Base-by-base conservation (phyloP, 2,888 invertebrate genomes). In the Chrysolina oricalcia region DNA sequence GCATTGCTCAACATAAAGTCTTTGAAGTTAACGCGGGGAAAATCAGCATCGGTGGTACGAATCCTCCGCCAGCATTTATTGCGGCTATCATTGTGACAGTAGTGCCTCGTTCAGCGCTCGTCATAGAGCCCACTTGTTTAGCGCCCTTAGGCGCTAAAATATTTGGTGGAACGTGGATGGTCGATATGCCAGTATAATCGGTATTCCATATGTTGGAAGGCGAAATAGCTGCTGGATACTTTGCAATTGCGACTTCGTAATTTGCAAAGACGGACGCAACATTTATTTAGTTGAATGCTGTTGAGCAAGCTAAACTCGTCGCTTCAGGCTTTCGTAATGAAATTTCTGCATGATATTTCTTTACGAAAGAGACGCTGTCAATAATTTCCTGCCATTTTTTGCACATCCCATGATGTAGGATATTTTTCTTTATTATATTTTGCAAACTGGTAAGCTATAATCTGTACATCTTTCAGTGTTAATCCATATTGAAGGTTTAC, bases 151-250 rank as follows among this genome's bases (percentile, higher is more conserved):
- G 75, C 70, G 83, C 84, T 53, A 53, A 53, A 19, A 19, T 53
- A 2, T 53, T 53, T 53, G 19, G 50, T 19, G 50, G 19, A 19
- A 53, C 50, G 19, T 53, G 50, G 19, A 53, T 19, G 19, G 17
- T 27, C 23, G 79, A 77, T 41, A 82, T 59, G 43, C 83, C 83
- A 41, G 81, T 84, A 68, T 84, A 83, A 67, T 85, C 83, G 65
- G 76, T 63, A 76, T 84, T 84, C 64, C 64, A 64, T 64, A 64
- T 64, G 21, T 65, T 4, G 19, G 21, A 17, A 43, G 65, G 41
- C 11, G 63, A n/a, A 17, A 63, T 35, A 63, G 5, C 13, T 48
- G 63, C 19, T 43, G 43, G 19, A n/a, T 17, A 17, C 19, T 65
- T 65, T 4, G 40, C 64, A 19, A 65, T 19, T 41, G 65, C 65